Conservation (phyloP, 1,140 invertebrate genomes). For the Glomeris maerens region DNA sequence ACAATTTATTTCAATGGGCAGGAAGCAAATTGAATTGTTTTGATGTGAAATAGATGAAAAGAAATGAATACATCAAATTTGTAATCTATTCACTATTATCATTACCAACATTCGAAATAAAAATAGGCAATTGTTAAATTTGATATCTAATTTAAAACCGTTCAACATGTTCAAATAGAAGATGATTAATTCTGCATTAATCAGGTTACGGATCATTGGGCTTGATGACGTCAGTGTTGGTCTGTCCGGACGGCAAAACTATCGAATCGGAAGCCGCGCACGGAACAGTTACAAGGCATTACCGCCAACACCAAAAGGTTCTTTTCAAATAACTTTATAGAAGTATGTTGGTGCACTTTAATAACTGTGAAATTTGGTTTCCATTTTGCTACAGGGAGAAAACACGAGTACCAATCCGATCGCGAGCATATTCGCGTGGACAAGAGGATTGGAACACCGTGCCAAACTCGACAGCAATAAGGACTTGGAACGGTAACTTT, state of each 20-base stretch:
- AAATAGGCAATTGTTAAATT: no score
- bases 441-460: slow-evolving; percentile 63
- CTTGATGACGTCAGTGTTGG: slow-evolving; percentile 81
- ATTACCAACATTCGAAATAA: no score
- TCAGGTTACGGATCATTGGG: slow-evolving; percentile 52
- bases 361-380: no score
- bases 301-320: slow-evolving; percentile 55
- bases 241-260: slow-evolving; percentile 81
- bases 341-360: not conserved
- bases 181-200: slow-evolving; percentile 1
- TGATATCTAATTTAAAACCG: no score
- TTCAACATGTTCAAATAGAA: no score
- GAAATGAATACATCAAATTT: no score
- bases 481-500: slow-evolving; percentile 42
- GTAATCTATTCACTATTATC: no score
- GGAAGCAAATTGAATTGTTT: no score
- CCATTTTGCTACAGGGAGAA: slow-evolving; percentile 41
- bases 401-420: slow-evolving; percentile 80
- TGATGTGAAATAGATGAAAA: no score
- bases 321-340: not conserved
- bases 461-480: slow-evolving; percentile 64
- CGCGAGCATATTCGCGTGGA: slow-evolving; percentile 87
- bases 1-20: no score
- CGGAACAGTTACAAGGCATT: slow-evolving; percentile 81
- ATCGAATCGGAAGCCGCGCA: slow-evolving; percentile 84